Base-by-base conservation (phyloP, 2,797 vertebrate species). In the Menidia menidia region DNA sequence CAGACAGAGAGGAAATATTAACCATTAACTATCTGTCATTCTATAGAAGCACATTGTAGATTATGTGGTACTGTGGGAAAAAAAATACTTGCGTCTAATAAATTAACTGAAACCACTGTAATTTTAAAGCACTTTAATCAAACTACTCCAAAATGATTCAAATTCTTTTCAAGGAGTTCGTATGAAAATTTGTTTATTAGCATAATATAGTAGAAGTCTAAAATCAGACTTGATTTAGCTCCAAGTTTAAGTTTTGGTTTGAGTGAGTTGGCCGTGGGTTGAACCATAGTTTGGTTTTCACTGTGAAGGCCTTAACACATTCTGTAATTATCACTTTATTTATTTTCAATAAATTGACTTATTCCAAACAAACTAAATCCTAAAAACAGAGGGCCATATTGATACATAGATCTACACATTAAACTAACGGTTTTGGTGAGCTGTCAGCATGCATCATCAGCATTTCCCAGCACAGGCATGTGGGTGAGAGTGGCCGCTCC, bases 1-100 rank as follows among this genome's bases (percentile, higher is more conserved):
- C 72, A 80, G 75, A 81, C 4, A 13, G 68, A 64, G 60, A 32
- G 76, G n/a, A 58, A 56, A 75, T 75, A 56, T 75, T 60, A 77
- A 75, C 63, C 55, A 51, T 53, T 45, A 52, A 48, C 45, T 73
- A 60, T 85, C 18, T 57, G 60, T 79, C 61, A 50, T 76, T 52
- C 53, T 45, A 30, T 68, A 32, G 53, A 80, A 50, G 54, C n/a
- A 47, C 12, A 48, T 32, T 6, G 18, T 30, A 19, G 16, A 33
- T 19, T n/a, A 42, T 12, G 7, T 8, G 11, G 42, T 62, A 19
- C 53, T 31, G 3, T 18, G 3, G 30, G 33, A 33, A 57, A 18
- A 16, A 48, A 62, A 16, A 14, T 6, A 47, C n/a, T 54, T 32
- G 43, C 25, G 11, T 11, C 8, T 9, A 7, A 18, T n/a, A 19